Base-by-base conservation (phyloP, 2,113 vertebrate genomes). In the Leptobrachium ailaonicum region DNA sequence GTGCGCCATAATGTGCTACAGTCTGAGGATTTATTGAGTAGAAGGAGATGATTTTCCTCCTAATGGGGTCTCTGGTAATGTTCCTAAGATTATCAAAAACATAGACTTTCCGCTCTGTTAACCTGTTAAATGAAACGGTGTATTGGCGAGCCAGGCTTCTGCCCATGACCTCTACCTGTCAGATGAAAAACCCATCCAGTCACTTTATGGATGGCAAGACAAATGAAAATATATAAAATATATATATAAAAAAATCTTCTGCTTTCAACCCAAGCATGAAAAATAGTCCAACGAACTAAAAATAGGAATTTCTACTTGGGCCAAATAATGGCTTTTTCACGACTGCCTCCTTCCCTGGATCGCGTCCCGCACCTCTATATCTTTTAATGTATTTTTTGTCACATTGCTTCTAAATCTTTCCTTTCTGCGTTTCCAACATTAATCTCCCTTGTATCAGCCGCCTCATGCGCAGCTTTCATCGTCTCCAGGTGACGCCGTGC, bases 381-480 rank as follows among this genome's bases (percentile, higher is more conserved):
- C 77, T 54, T 66, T 79, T 64, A 79, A 79, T 72, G 44, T 43
- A 66, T 72, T 79, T 32, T 69, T 79, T 71, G 58, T 72, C 45
- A 64, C 68, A 71, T 79, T 79, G 42, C 66, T 72, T 66, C 64
- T 72, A 72, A 72, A 78, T 71, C 76, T 78, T 71, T 45, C 43
- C 41, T n/a, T 40, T 54, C 45, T 32, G 20, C 50, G 40, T 20
- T 50, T 10, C 60, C 60, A n/a, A n/a, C 45, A 79, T 79, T 79
- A 73, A 79, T 72, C 58, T 79, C 9, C 43, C 44, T 12, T 41
- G 44, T 53, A 43, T 73, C 56, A 12, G 60, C 60, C 12, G 60
- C 8, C 20, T 72, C 40, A 6, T 71, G 6, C 68, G 50, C 44
- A n/a, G 8, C 68, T 50, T 47, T 50, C 13, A 47, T 50, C 45